Base-by-base conservation (phyloP, 2,888 invertebrate genomes). In the Panzeria rudis region DNA sequence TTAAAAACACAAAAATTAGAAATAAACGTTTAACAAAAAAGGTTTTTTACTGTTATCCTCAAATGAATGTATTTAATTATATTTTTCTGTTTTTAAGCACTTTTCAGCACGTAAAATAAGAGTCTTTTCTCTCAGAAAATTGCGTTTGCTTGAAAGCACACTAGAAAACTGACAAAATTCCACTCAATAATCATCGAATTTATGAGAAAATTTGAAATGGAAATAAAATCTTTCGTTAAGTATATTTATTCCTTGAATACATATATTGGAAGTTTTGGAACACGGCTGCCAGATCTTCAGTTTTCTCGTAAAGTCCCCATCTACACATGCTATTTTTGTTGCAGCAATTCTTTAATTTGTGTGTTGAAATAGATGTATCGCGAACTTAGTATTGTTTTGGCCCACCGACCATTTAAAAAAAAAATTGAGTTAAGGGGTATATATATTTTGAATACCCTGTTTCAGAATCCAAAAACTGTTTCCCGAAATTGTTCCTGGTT, bases 1-100 rank as follows among this genome's bases (percentile, higher is more conserved):
- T 90, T 89, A 88, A 89, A 52, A 77, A 75, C 62, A 71, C 68
- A 78, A 71, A 82, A 76, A 86, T 71, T 75, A 87, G 71, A 87
- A 81, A 84, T 61, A 82, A 78, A 66, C 56, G 25, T 62, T 50
- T 68, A 76, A 69, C 56, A 52, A 81, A 83, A 81, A 77, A 76
- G n/a, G n/a, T 20, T 64, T 72, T 80, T 64, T 62, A 78, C 41
- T 82, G 68, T 79, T 71, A 20, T 32, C 62, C 73, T 81, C 69
- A 2, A 0, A 29, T 29, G 5, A 11, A 38, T 11, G 38, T 17
- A 38, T 66, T 61, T 69, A 68, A 61, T 32, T 23, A 44, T 56
- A 64, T 77, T 7, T 62, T 69, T 23, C 23, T 11, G 9, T 32
- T 59, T 17, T 80, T 59, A 69, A 29, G 62, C 72, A 81, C 84